Evolutionary conservation across 2,113 vertebrate species (phyloP), one percentile per base, ranked within the genome.

Genomic region (Aix galericulata): DNA sequence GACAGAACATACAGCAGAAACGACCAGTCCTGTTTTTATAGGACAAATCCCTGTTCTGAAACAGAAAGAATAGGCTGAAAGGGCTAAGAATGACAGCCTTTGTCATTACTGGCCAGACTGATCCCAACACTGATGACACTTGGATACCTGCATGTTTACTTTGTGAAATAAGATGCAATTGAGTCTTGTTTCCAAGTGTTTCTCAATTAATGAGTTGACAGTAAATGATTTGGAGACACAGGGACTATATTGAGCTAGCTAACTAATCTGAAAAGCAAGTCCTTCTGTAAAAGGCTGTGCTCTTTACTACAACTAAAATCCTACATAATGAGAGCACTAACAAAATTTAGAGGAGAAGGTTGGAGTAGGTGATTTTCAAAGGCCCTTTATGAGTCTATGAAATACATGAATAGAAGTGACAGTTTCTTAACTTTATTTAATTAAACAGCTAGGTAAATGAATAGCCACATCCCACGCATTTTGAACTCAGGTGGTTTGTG

Each of bases 381-480:
- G 60, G 32, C 13, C 48, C 32, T 42, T 89, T 60, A 72, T 5
- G 34, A 55, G 56, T 77, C 69, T 42, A 68, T 55, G 64, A 55
- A 63, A 89, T 40, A 87, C 16, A 92, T 59, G 62, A 95, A 89
- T 58, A 72, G 82, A 96, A 95, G 63, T 46, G 73, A 91, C 52
- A 71, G 52, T 73, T 95, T 74, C 73, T 86, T 79, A 91, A 94
- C 68, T 94, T 93, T 17, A 94, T 64, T 89, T 94, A 12, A 81
- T 80, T 29, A 27, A 40, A 74, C 89, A 90, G 88, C 42, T 74
- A 94, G 90, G 82, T 91, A 94, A 95, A 94, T 63, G 67, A 89
- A 91, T 91, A 95, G 86, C 76, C 68, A 68, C 74, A 72, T 62
- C 74, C 87, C 87, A 87, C n/a, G 13, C 76, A 90, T 95, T 95